phyloP scores from a whole-genome alignment of 2,113 vertebrate genomes.

The Myrmophylax atrothorax region DNA sequence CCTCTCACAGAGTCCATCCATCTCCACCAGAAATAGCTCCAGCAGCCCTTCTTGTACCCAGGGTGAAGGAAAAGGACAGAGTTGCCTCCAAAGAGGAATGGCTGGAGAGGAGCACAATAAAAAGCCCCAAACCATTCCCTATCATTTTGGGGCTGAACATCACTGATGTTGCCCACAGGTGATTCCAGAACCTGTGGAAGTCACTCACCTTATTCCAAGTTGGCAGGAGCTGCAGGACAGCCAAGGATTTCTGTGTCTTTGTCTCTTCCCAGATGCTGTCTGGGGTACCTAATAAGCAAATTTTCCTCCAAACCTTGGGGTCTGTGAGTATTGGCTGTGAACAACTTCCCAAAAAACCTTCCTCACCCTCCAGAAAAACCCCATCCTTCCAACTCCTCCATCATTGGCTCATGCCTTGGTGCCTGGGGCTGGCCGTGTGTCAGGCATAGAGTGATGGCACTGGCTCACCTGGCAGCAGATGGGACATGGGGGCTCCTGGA shows the following conservation, averaged over 20 bases:
- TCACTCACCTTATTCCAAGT: not conserved
- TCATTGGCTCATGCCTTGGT: fast-evolving
- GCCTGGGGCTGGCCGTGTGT: fast-evolving
- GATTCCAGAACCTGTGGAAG: not conserved
- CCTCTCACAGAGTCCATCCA: fast-evolving
- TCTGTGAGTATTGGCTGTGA: not conserved
- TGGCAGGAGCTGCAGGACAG: not conserved
- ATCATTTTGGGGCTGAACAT: not conserved
- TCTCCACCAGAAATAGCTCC: fast-evolving
- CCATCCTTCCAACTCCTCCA: not conserved
- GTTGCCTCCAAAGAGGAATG: not conserved
- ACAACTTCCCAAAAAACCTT: not conserved
- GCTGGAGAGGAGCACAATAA: not conserved
- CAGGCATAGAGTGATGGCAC: not conserved
- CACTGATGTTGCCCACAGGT: fast-evolving
- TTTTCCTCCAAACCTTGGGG: fast-evolving
- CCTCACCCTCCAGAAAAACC: not conserved
- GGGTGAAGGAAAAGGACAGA: not conserved
- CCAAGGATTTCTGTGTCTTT: not conserved
- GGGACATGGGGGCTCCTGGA: not conserved
- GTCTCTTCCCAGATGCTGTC: not conserved
- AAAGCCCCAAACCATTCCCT: not conserved
- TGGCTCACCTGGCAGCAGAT: fast-evolving
- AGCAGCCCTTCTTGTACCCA: not conserved
- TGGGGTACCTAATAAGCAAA: not conserved